Conservation (phyloP, 2,113 vertebrate species). For the Dicentrarchus labrax region DNA sequence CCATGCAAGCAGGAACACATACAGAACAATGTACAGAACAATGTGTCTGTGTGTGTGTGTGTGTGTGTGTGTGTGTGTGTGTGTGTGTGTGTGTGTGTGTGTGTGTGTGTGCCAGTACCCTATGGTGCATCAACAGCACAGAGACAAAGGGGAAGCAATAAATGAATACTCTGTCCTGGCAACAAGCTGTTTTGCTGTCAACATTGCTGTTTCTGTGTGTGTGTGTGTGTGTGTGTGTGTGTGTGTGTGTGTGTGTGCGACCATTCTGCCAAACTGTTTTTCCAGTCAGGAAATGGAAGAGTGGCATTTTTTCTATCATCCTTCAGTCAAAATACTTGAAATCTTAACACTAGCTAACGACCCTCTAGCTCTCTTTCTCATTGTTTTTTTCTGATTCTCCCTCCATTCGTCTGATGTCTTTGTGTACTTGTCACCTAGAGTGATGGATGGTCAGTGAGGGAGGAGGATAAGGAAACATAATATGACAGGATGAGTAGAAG, state of each 20-base stretch:
- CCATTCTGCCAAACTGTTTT: constrained; percentile 54
- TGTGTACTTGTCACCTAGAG: constrained; percentile 53
- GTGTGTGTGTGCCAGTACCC: constrained; percentile 14
- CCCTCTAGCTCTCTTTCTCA: constrained; percentile 19
- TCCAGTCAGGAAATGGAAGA: constrained; percentile 68
- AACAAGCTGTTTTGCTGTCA: constrained; percentile 80
- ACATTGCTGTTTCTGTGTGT: constrained; percentile 64
- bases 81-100: constrained; percentile 24
- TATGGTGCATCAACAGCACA: constrained; percentile 10
- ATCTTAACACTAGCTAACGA: constrained; percentile 27
- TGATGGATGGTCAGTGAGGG: constrained; percentile 61
- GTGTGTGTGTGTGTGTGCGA: constrained; percentile 31
- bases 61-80: constrained; percentile 13
- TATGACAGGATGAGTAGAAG: constrained; percentile 60
- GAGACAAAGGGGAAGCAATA: constrained; percentile 71
- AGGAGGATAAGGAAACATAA: constrained; percentile 60
- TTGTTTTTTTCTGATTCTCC: constrained; percentile 34
- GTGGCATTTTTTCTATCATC: constrained; percentile 61
- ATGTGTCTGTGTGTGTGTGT: constrained; percentile 24
- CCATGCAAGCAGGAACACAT: constrained; percentile 44
- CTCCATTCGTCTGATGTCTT: constrained; percentile 58
- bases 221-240: constrained; percentile 27
- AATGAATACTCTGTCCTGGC: constrained; percentile 73
- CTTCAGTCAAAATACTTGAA: constrained; percentile 36
- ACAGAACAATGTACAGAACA: constrained; percentile 58